These are phyloP conservation scores for Petroica traversi DNA, from an alignment of 2,113 vertebrate species.

Conservation along the genomic window DNA sequence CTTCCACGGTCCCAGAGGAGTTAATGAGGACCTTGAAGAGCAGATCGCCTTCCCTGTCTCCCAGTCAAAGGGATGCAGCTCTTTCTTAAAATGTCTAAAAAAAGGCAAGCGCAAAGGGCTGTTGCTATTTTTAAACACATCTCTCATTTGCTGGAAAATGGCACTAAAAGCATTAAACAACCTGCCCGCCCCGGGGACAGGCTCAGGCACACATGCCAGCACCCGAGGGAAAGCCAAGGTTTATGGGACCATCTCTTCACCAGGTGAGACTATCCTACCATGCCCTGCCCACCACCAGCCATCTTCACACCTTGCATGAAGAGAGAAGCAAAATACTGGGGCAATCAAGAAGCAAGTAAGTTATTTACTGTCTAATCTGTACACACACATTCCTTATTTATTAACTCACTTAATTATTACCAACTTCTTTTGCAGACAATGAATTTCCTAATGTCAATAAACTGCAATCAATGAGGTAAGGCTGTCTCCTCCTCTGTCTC, in stretches of 20 bases:
- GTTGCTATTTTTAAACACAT: conserved; percentile 83
- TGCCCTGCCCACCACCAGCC: background rate
- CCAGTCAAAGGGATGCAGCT: conserved; percentile 71
- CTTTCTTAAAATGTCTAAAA: conserved; percentile 76
- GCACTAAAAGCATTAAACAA: conserved; percentile 56
- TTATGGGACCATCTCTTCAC: background rate
- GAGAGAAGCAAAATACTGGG: background rate
- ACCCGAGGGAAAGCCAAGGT: conserved; percentile 1
- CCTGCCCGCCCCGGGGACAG: background rate
- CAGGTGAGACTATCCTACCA: background rate
- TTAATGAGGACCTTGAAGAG: conserved; percentile 47
- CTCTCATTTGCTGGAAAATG: conserved; percentile 74
- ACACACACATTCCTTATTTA: conserved; percentile 41
- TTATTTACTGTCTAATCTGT: conserved; percentile 38
- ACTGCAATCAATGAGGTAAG: conserved; percentile 32
- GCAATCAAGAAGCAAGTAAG: conserved; percentile 4
- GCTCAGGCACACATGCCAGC: background rate
- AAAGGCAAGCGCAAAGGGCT: conserved; percentile 73
- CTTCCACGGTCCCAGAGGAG: conserved; percentile 14
- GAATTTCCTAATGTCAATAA: conserved; percentile 57
- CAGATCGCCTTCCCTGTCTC: background rate
- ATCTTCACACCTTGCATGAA: background rate
- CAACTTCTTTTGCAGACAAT: conserved; percentile 48
- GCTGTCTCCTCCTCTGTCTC: background rate
- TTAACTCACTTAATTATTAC: conserved; percentile 54